Evolutionary conservation across 2,797 vertebrate genomes (phyloP), one percentile per base, ranked within the genome.

Genomic region (Gymnoscopelus braueri): DNA sequence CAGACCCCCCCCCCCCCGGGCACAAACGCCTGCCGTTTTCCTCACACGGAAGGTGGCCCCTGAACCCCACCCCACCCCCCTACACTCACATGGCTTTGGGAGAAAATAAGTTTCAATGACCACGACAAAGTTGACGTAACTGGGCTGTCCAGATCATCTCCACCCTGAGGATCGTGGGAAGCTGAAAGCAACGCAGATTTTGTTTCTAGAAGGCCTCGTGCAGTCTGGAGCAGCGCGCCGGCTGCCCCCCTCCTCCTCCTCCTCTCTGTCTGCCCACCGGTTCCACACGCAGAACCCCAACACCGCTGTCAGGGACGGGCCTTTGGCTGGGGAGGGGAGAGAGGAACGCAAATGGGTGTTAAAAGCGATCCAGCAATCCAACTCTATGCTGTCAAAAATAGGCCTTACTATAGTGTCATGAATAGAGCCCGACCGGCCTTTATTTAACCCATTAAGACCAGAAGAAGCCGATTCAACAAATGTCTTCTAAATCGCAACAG

Each of bases 161-260:
- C 95, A 96, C 95, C 96, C 96, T 96, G 96, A 97, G 96, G 95
- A 97, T 96, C 94, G 93, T 94, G 95, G 95, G 95, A 96, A 96
- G 95, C 91, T 94, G 93, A 94, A 95, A 94, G 90, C 94, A 96
- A 94, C 91, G 95, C 94, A 93, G 80, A 81, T 89, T 89, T 87
- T 84, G 74, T 81, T 86, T 87, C 80, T 79, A 83, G 85, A 96
- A 97, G 97, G 96, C 97, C 96, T 96, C 93, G 86, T 94, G 95
- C 94, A 94, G 95, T 95, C 95, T 95, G 93, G 93, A 94, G 93
- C 91, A 93, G 93, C 83, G 85, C 82, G 74, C 67, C 35, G 90
- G 92, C 94, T 88, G 93, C 93, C 91, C 87, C 82, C 89, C 44
- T 11, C 23, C 81, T 85, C 63, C 60, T 93, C 93, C 91, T 92